Conservation (phyloP, 2,888 invertebrate species). For the Nomada lathburiana region DNA sequence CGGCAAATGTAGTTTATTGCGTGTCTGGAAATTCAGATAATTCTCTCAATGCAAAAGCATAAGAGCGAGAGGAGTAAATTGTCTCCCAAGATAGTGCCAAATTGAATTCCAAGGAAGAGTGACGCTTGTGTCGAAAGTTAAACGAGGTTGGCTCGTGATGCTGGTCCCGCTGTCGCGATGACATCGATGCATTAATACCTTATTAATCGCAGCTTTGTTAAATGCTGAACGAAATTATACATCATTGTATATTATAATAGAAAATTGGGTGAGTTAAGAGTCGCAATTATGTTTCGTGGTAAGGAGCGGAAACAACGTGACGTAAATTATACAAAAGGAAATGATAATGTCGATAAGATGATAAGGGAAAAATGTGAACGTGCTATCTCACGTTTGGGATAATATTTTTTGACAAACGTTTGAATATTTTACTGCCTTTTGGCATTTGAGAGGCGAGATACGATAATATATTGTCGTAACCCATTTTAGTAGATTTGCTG, state of each 20-base stretch:
- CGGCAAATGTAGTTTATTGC: no score
- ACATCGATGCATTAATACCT: constrained; percentile 49
- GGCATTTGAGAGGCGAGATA: no score
- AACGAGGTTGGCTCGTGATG: constrained; percentile 39
- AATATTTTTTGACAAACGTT: no score
- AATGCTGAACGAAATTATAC: not conserved
- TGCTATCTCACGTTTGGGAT: no score
- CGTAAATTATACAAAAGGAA: no score
- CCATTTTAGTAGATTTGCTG: not conserved
- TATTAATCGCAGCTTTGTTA: constrained; percentile 46
- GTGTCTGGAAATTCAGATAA: constrained; percentile 2
- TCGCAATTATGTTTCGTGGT: no score
- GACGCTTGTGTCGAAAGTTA: constrained; percentile 34
- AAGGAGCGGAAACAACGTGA: no score
- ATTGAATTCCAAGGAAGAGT: constrained; percentile 44
- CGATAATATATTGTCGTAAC: not conserved
- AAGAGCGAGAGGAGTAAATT: constrained; percentile 18
- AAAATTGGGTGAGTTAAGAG: no score
- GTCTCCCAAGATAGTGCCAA: constrained; percentile 50
- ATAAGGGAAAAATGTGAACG: no score
- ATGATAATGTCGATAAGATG: no score
- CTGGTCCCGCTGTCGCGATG: constrained; percentile 21
- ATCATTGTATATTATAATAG: not conserved
- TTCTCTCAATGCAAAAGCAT: constrained; percentile 6
- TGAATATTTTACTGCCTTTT: no score